Conservation (phyloP, 35 echinoderm and acorn worm genomes). For the Lytechinus pictus region DNA sequence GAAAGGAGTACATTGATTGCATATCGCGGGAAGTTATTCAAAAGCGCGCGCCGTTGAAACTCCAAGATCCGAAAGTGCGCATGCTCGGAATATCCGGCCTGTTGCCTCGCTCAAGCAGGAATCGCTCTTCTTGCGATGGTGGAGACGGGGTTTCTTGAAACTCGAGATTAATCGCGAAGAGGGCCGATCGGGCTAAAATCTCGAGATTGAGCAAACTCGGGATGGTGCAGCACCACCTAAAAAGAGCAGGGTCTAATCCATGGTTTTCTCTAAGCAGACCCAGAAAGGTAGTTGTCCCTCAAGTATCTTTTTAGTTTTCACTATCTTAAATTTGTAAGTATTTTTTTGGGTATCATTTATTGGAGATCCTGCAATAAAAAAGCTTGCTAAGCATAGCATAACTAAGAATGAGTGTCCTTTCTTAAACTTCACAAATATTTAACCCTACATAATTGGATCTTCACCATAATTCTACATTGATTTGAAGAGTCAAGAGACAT, state of each 20-base stretch:
- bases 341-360: not conserved
- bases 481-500: not conserved
- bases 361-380: not conserved
- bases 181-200: too few relatives aligned
- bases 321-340: not conserved
- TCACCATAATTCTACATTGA: not conserved
- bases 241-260: not conserved
- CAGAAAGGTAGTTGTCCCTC: not conserved
- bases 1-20: too few relatives aligned
- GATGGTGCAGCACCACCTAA: too few relatives aligned
- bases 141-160: too few relatives aligned
- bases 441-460: not conserved
- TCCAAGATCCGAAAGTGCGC: too few relatives aligned
- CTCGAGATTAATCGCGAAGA: too few relatives aligned
- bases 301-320: not conserved
- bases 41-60: too few relatives aligned
- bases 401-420: not conserved
- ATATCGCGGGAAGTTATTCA: too few relatives aligned
- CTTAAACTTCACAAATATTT: not conserved
- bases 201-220: too few relatives aligned
- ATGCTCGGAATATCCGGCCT: too few relatives aligned
- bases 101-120: too few relatives aligned
- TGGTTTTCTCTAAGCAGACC: not conserved
- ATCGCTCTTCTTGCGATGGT: too few relatives aligned
- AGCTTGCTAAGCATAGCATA: not conserved